phyloP scores from a whole-genome alignment of 2,797 vertebrate genomes.

The Gymnocypris eckloni region DNA sequence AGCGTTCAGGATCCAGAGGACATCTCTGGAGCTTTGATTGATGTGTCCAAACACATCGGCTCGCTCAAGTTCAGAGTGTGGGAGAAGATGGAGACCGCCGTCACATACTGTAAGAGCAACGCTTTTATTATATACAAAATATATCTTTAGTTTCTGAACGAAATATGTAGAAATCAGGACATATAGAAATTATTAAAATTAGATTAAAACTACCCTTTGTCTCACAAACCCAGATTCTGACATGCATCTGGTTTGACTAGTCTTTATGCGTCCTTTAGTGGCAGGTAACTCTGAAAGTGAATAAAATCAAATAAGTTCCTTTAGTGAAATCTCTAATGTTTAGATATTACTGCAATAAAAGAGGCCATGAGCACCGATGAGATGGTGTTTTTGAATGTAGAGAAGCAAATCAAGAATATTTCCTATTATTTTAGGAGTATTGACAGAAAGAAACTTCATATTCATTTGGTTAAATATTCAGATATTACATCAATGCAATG shows the following conservation, averaged over 20 bases:
- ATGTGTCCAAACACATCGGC: conserved; percentile 68
- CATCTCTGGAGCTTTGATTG: conserved; percentile 60
- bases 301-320: neutral
- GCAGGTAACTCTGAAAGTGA: neutral
- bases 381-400: too few species aligned
- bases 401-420: too few species aligned
- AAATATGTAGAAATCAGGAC: neutral
- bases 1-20: conserved; percentile 59
- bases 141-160: neutral
- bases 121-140: neutral
- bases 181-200: neutral
- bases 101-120: conserved; percentile 68
- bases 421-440: too few species aligned
- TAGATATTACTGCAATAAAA: too few species aligned
- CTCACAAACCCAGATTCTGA: neutral
- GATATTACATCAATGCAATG: neutral
- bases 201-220: neutral
- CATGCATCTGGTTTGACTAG: neutral
- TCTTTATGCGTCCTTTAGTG: neutral
- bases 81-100: conserved; percentile 70
- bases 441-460: neutral
- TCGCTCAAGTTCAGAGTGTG: conserved; percentile 66
- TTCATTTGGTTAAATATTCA: neutral
- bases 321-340: too few species aligned
- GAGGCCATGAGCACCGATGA: too few species aligned